A percentile compares a stretch with the other conserved stretches of the same genome.
Conservation (phyloP, 2,888 invertebrate genomes). For the Drosophila mettleri region DNA sequence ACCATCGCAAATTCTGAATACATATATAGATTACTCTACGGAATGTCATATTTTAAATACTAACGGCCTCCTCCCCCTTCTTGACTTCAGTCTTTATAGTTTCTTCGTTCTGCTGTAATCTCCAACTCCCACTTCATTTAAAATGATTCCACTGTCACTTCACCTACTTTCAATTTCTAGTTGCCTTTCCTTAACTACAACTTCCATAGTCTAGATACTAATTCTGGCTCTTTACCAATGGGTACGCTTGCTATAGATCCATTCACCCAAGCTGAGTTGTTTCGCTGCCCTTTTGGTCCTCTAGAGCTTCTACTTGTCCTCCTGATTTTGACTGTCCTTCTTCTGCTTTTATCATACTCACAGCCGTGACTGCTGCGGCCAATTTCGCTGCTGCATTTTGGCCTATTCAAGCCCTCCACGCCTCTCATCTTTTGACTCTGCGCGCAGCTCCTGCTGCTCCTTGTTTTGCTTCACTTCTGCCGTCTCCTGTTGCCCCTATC, state of each 20-base stretch:
- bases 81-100: background rate
- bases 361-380: background rate
- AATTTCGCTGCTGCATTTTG: background rate
- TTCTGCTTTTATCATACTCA: background rate
- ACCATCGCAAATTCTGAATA: background rate
- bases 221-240: background rate
- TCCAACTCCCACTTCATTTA: background rate
- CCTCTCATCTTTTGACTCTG: background rate
- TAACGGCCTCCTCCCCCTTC: background rate
- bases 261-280: no score
- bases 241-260: background rate
- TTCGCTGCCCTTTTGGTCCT: no score
- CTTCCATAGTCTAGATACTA: background rate
- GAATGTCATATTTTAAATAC: background rate
- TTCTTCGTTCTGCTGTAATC: background rate
- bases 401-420: background rate
- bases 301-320: background rate
- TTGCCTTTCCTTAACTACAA: background rate
- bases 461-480: background rate
- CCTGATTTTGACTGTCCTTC: background rate
- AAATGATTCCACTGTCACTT: background rate
- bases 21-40: background rate
- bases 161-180: background rate
- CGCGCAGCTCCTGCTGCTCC: background rate
- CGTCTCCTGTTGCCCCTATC: no score